Conservation (phyloP, 2,113 vertebrate genomes). For the Ifrita kowaldi region DNA sequence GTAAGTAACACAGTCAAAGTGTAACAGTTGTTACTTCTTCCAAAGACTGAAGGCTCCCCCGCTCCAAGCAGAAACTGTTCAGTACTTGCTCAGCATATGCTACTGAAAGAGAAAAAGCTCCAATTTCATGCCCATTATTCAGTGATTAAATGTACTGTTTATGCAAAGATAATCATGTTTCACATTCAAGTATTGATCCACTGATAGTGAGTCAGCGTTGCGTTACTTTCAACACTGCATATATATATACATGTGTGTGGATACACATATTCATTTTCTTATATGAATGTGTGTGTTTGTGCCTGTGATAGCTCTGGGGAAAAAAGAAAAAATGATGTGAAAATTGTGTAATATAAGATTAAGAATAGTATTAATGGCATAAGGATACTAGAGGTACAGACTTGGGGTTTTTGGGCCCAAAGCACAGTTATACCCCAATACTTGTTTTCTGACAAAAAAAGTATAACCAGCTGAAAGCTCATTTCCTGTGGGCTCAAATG, state of each 20-base stretch:
- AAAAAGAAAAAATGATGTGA: no score
- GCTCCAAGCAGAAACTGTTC: background rate
- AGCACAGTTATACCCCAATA: background rate
- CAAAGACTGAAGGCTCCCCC: background rate
- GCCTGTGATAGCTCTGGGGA: background rate
- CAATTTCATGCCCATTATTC: background rate
- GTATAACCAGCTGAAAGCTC: background rate
- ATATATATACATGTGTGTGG: rapidly evolving
- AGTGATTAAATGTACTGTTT: background rate
- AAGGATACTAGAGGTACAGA: background rate
- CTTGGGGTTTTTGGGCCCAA: background rate
- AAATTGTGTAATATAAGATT: background rate
- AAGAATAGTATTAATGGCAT: background rate
- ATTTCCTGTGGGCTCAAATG: background rate
- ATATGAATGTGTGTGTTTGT: no score
- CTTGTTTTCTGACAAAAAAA: background rate
- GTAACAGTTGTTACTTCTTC: background rate
- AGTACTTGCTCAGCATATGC: background rate
- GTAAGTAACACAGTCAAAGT: background rate
- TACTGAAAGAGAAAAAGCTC: background rate
- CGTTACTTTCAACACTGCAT: background rate
- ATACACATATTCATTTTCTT: background rate
- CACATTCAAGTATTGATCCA: background rate
- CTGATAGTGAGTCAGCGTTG: background rate
- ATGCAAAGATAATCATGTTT: background rate